Base-by-base conservation (phyloP, 1,140 invertebrate species). In the Nasonia longicornis region DNA sequence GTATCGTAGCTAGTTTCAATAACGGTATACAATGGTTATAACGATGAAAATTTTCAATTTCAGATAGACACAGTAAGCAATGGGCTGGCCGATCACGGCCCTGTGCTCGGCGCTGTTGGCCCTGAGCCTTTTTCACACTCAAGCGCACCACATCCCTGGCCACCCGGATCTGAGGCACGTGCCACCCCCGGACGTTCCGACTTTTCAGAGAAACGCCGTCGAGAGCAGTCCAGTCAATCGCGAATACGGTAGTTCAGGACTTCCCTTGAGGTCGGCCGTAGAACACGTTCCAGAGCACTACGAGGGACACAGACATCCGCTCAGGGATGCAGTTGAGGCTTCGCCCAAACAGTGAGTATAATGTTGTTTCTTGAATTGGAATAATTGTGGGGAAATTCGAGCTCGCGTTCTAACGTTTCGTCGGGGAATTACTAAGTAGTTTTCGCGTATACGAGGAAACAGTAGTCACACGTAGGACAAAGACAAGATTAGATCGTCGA, bases 281-380 rank as follows among this genome's bases (percentile, higher is more conserved):
- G 92, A 93, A 85, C 91, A 88, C 80, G 83, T 92, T 11, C 92
- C 92, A 2, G 89, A 90, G 0, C 26, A 88, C 79, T 80, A 89
- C 29, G 16, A 66, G 29, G n/a, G 16, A 1, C 72, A 42, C 1
- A 7, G 89, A 38, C 85, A 92, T 71, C 93, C 93, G 0, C 83
- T 94, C 35, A 90, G 93, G 58, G 91, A 92, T 58, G 92, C 93
- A 1, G 93, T 94, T 3, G 93, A 94, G 86, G 91, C 90, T 42
- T 86, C 93, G 42, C 93, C 93, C 12, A 83, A 81, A 16, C 48
- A 12, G 75, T 81, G 16, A 72, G 73, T 81, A 0, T 22, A 42
- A 38, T 63, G 8, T 42, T 42, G 7, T 42, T 42, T 35, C 31
- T 35, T 35, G 31, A 35, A 35, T 35, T 35, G 2, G 10, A 42